Evolutionary conservation across 1,140 invertebrate species (phyloP), one percentile per base, ranked within the genome.

Genomic region (Ooceraea biroi): DNA sequence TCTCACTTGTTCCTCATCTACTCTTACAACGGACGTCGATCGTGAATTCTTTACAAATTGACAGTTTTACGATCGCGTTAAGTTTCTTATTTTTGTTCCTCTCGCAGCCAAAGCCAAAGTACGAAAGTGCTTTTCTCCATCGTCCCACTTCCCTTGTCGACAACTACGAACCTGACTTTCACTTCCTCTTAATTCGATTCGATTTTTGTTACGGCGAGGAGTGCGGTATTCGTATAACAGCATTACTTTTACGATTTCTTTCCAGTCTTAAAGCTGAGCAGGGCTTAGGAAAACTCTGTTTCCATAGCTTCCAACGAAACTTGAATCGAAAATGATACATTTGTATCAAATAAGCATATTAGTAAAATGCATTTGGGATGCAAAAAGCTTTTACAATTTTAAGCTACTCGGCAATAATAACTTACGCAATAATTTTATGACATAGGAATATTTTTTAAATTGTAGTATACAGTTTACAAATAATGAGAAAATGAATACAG

Each of bases 51-150:
- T 27, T 77, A 36, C 76, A 85, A 85, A 86, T 82, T 86, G 84
- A 86, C 84, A 85, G 84, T 82, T 85, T 86, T 85, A 86, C 85
- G 84, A 82, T 30, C 60, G 55, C 55, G 55, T 66, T 82, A 85
- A 86, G 46, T 80, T 82, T 74, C 68, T 71, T 85, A 69, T 82
- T 85, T 85, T 86, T 44, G 84, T 80, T 30, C 60, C 41, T 82
- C 60, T 73, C 50, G 22, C 52, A 77, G 48, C n/a, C 22, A 22
- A 46, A 77, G 48, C 14, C 22, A 22, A 46, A 82, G 68, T 55
- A 61, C 66, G 68, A 72, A 69, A 85, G 80, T 82, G 85, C 84
- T 86, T 85, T 85, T 85, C 83, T 85, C 72, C 66, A 74, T 73
- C 85, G 71, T 66, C 50, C 60, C 46, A 77, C 46, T 41, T 77